Percentiles rank a stretch among this genome's conserved stretches.
These are phyloP conservation scores for Protosalanx chinensis DNA, from an alignment of 2,797 vertebrate species.

Conservation along the genomic window DNA sequence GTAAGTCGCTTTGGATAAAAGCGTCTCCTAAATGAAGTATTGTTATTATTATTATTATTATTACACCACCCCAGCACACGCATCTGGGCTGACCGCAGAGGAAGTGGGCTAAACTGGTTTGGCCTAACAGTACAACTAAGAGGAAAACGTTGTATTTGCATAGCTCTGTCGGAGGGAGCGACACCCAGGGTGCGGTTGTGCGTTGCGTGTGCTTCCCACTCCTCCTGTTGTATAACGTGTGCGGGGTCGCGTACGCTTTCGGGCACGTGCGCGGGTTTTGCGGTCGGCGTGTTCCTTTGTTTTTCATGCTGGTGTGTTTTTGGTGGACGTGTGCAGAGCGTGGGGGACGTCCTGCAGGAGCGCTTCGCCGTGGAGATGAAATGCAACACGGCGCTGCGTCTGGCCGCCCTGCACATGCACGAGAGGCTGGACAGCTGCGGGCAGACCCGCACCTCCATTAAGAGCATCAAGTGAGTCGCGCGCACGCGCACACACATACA, in stretches of 20 bases:
- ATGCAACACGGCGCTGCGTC: constrained; percentile 88
- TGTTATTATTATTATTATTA: no score
- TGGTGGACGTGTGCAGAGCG: constrained; percentile 77
- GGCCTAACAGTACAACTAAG: no score
- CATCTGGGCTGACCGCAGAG: no score
- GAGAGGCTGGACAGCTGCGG: constrained; percentile 90
- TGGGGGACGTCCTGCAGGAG: constrained; percentile 93
- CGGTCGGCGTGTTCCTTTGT: constrained; percentile 6
- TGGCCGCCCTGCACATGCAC: constrained; percentile 95
- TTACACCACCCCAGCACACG: no score
- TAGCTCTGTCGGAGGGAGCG: no score
- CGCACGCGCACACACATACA: neutral
- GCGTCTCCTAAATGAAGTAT: no score
- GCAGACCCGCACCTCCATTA: constrained; percentile 89
- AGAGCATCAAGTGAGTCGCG: constrained; percentile 90
- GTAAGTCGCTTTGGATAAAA: no score
- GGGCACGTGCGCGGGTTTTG: neutral
- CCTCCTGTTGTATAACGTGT: no score
- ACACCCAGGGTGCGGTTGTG: neutral
- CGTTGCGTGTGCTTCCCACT: no score
- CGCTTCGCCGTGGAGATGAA: constrained; percentile 98
- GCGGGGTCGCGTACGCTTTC: neutral
- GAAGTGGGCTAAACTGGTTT: no score
- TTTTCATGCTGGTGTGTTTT: constrained; percentile 26
- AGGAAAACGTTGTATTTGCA: no score